Evolutionary conservation across 2,797 vertebrate species (phyloP), one percentile per base, ranked within the genome.

Genomic region (Acanthornis magna): DNA sequence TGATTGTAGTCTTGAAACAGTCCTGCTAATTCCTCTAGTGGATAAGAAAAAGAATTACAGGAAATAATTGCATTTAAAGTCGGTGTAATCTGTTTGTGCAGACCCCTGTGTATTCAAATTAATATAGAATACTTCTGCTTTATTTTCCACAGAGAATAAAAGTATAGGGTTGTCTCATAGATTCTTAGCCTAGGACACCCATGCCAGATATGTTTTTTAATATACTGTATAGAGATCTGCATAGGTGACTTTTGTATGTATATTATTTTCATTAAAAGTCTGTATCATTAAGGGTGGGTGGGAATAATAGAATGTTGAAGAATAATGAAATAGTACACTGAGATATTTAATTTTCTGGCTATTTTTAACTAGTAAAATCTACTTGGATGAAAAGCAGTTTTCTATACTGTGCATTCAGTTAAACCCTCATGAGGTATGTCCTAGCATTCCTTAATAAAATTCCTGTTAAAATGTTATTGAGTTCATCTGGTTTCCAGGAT

Each of bases 401-500:
- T 88, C 40, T 68, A 2, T 82, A 54, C 27, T 12, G 4, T 72
- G n/a, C 26, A 27, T 83, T 79, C 25, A 29, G 19, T 75, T 87
- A 81, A 93, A 76, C 7, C 5, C 57, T 77, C 13, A 23, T 72
- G 68, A 93, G 47, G 34, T 85, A n/a, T 50, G 17, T 77, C n/a
- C 22, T 74, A 50, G 34, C 54, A 67, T 82, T 89, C 32, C 23
- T 48, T 80, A 88, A 66, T 76, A 83, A 85, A 91, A 88, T 83
- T 43, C 23, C 32, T 77, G 23, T 74, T 85, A 89, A 88, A 85
- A 75, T 30, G 45, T 83, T 83, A 47, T 1, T 50, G 48, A 77
- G 68, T 80, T 93, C 76, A 84, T 85, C 50, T 95, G 85, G 34
- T 85, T 96, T 85, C 73, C 54, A 75, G 76, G 79, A 58, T 6